Base-by-base conservation (phyloP, 2,797 vertebrate species). In the Pampus argenteus region DNA sequence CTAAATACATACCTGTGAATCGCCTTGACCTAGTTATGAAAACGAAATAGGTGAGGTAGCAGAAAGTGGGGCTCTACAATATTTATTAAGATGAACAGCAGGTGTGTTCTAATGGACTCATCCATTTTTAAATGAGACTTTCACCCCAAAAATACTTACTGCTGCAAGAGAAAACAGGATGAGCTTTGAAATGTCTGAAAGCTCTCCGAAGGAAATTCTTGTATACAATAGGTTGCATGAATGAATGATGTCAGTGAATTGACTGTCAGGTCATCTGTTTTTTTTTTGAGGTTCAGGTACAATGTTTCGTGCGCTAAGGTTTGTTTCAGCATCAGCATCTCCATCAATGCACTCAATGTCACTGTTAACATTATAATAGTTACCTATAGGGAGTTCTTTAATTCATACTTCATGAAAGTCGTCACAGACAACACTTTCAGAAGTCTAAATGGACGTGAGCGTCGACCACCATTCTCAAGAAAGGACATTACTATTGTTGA, bases 81-180 rank as follows among this genome's bases (percentile, higher is more conserved):
- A 89, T 90, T 90, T 85, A 90, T 86, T 15, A 76, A 25, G 22
- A 69, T 56, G 62, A 71, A 80, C 61, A 63, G 58, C 77, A 86
- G 75, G 78, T 82, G 58, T 51, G 45, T 72, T 56, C 56, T 84
- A 87, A 93, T 86, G 85, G 86, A 83, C 45, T 89, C 83, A 87
- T 91, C 4, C 3, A 93, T 90, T 89, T 91, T 93, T 90, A 71
- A 87, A 65, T 58, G 52, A 71, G 26, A 79, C 62, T 38, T 57
- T 54, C 42, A 74, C 36, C 18, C n/a, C n/a, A n/a, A 74, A 78
- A 90, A 79, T 84, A 79, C 68, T 74, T 11, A 49, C 28, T 9
- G 66, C 57, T 62, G 51, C 36, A 63, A 54, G 38, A 61, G 63
- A 69, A 58, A 52, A 48, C 31, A 62, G 11, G 54, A 31, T 56